Percentiles rank a stretch among this genome's conserved stretches.
phyloP scores from a whole-genome alignment of 2,797 vertebrate genomes.

The Thamnophis elegans region DNA sequence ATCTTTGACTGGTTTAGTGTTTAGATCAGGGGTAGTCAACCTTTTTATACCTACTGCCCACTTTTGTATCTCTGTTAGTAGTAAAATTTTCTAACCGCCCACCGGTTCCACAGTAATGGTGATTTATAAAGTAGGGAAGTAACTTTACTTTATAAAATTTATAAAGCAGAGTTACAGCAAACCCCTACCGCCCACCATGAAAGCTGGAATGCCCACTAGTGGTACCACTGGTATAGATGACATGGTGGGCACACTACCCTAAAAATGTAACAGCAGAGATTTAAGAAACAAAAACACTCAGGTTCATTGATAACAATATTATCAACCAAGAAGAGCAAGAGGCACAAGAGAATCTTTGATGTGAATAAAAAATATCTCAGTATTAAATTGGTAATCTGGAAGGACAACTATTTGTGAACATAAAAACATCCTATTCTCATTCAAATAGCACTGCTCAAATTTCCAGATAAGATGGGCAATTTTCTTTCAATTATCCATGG shows the following conservation, averaged over 20 bases:
- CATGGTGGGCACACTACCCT: not conserved
- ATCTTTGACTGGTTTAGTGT: not conserved
- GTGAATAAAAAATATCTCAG: not conserved
- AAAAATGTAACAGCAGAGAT: not conserved
- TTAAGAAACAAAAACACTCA: not conserved
- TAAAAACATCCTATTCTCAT: not conserved
- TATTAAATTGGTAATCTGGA: not conserved
- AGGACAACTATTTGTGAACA: not conserved
- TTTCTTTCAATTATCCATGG: not conserved
- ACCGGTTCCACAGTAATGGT: too few relatives aligned
- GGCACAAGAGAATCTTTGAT: not conserved
- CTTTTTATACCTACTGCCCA: too few relatives aligned
- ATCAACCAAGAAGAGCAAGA: not conserved
- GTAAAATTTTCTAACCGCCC: too few relatives aligned
- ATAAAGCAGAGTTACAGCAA: too few relatives aligned
- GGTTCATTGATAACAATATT: not conserved
- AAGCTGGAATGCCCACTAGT: too few relatives aligned
- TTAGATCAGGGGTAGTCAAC: too few relatives aligned
- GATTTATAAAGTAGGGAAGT: too few relatives aligned
- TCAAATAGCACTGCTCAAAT: not conserved
- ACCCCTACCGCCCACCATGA: too few relatives aligned
- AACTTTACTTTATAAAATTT: too few relatives aligned
- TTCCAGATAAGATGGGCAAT: not conserved
- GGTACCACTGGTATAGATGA: not conserved
- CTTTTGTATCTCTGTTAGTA: too few relatives aligned